phyloP scores from a whole-genome alignment of 2,113 vertebrate species.

The Pachyramphus minor region DNA sequence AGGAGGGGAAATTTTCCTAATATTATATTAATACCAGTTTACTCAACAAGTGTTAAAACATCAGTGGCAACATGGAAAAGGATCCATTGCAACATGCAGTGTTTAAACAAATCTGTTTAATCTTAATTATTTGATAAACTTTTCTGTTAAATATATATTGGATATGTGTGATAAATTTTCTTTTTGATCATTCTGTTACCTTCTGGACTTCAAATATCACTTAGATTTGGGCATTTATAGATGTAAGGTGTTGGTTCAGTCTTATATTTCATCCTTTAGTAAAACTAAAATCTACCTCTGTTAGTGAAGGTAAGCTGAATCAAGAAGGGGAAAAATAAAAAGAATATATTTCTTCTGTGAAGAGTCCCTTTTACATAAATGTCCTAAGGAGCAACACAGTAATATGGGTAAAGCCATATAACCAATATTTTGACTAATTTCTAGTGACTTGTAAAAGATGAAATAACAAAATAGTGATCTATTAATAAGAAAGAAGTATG shows the following conservation, averaged over 20 bases:
- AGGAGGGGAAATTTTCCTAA: slow-evolving; percentile 64
- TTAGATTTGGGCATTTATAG: neutral
- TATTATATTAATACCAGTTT: slow-evolving; percentile 68
- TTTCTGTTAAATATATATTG: neutral
- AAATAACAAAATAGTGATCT: neutral
- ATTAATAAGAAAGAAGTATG: slow-evolving; percentile 27
- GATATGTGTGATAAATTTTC: neutral
- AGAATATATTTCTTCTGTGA: neutral
- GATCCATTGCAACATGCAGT: slow-evolving; percentile 31
- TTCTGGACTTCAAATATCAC: neutral
- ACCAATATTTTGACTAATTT: slow-evolving; percentile 36
- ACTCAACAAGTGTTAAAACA: slow-evolving; percentile 68
- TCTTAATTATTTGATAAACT: neutral
- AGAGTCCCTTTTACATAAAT: neutral
- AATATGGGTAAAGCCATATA: slow-evolving; percentile 19
- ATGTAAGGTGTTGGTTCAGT: neutral
- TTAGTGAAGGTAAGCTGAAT: neutral
- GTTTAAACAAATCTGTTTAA: slow-evolving; percentile 56
- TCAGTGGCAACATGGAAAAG: slow-evolving; percentile 25
- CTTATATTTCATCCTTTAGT: neutral
- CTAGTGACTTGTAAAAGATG: neutral
- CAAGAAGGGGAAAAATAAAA: neutral
- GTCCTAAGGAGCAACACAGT: neutral
- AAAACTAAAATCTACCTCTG: neutral
- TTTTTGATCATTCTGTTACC: neutral